Evolutionary conservation across 2,888 invertebrate genomes (phyloP).

Genomic region (Thymelicus lineola): DNA sequence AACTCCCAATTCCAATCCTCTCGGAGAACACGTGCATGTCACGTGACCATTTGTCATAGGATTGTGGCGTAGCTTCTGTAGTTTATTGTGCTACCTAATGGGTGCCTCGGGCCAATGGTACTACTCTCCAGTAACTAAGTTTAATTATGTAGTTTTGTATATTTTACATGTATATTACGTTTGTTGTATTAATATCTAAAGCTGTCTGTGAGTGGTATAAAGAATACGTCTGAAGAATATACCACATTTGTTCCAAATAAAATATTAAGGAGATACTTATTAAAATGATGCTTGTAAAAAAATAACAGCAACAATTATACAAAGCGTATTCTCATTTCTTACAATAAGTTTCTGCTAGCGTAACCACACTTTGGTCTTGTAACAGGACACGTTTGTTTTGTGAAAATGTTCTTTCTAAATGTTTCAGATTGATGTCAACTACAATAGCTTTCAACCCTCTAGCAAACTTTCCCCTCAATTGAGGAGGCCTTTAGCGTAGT

Average conservation of each 20-base stretch:
- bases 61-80: not conserved
- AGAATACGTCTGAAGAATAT: not conserved
- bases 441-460: too few species aligned
- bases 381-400: not conserved
- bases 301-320: slow-evolving; percentile 5
- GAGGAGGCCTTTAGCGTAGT: too few species aligned
- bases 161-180: too few species aligned
- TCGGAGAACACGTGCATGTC: not conserved
- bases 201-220: too few species aligned
- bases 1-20: not conserved
- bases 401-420: too few species aligned
- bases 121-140: not conserved
- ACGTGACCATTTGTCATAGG: slow-evolving; percentile 1
- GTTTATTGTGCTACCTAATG: not conserved
- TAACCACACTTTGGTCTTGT: not conserved
- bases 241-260: not conserved
- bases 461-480: too few species aligned
- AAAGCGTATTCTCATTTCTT: slow-evolving; percentile 10
- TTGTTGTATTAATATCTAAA: too few species aligned
- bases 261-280: not conserved
- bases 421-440: too few species aligned
- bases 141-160: not conserved
- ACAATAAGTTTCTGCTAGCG: not conserved
- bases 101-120: not conserved
- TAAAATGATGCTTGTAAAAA: not conserved